Evolutionary conservation across 2,113 vertebrate species (phyloP).

Genomic region (Petroica traversi): DNA sequence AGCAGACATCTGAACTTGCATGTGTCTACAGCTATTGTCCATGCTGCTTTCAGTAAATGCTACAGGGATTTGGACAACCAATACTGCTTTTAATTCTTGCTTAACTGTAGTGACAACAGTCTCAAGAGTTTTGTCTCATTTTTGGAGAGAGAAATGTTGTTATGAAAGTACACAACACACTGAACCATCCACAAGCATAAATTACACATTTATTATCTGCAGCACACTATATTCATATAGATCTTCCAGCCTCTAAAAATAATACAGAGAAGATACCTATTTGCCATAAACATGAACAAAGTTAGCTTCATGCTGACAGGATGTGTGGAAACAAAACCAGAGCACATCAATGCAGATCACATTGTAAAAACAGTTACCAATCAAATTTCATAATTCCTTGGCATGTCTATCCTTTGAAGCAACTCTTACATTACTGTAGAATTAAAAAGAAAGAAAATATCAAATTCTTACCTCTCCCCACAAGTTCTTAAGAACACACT

Average conservation of each 20-base stretch:
- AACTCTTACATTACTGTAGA: neutral
- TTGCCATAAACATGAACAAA: neutral
- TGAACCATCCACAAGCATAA: neutral
- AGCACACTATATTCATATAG: neutral
- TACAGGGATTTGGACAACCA: neutral
- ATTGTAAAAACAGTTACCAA: neutral
- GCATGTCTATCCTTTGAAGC: neutral
- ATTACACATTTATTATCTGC: neutral
- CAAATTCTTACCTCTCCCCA: neutral
- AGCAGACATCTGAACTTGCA: neutral
- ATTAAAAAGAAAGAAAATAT: neutral
- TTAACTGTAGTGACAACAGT: neutral
- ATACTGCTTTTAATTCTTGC: neutral
- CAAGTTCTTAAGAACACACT: too few species aligned
- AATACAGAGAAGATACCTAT: neutral
- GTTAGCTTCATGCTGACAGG: neutral
- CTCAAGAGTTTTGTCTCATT: neutral
- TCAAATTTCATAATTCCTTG: neutral
- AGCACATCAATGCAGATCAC: neutral
- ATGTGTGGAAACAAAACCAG: neutral
- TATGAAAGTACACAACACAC: fast-evolving
- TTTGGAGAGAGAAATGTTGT: neutral
- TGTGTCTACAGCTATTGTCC: neutral
- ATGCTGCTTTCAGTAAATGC: neutral
- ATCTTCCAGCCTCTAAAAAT: neutral